A percentile compares a stretch with the other conserved stretches of the same genome.
Evolutionary conservation across 2,888 invertebrate species (phyloP).

Genomic region (Lepidochrysops patricia): DNA sequence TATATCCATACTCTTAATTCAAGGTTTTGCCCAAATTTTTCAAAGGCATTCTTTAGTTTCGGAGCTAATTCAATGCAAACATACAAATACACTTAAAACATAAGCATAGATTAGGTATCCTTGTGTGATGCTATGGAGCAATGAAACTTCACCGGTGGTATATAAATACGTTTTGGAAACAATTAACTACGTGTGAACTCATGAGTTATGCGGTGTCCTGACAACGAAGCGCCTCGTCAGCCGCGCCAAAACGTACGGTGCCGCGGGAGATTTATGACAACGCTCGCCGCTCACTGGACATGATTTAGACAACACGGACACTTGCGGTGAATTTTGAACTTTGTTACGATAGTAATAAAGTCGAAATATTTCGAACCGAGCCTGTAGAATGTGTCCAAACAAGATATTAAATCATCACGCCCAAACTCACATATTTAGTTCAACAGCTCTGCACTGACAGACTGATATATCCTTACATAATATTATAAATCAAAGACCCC

Average conservation of each 20-base stretch:
- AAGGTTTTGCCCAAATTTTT: too few species aligned
- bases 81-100: too few species aligned
- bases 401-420: constrained; percentile 5
- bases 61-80: too few species aligned
- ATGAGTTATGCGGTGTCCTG: constrained; percentile 6
- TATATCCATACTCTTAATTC: too few species aligned
- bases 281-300: constrained; percentile 5
- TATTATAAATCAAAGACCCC: too few species aligned
- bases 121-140: too few species aligned
- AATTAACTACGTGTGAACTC: constrained; percentile 1
- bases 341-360: background rate
- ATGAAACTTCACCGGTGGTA: too few species aligned
- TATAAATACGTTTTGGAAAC: background rate
- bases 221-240: constrained; percentile 8
- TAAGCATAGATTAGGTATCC: too few species aligned
- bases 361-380: background rate
- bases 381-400: background rate
- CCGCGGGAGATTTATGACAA: background rate
- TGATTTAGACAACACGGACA: constrained; percentile 3
- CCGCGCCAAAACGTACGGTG: background rate
- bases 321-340: background rate
- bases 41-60: too few species aligned
- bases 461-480: background rate
- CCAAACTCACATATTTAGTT: constrained; percentile 1
- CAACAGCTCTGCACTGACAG: background rate